Percentiles rank a stretch among this genome's conserved stretches.
Evolutionary conservation across 2,797 vertebrate species (phyloP).

Genomic region (Gadopsis marmoratus): DNA sequence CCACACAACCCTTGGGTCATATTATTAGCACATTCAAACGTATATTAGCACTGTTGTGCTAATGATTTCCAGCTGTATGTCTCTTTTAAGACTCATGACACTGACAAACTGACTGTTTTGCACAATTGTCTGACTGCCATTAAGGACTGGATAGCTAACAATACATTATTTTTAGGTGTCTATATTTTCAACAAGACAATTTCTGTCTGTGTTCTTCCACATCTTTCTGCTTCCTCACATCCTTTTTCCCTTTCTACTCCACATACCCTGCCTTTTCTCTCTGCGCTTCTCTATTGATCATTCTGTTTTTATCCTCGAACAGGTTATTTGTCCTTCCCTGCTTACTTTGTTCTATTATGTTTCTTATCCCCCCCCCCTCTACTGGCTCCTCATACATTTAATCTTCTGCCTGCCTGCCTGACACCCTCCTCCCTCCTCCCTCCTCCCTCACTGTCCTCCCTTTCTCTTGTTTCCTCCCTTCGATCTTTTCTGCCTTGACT

Average conservation of each 20-base stretch:
- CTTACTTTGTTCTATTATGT: constrained; percentile 65
- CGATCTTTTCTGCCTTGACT: constrained; percentile 46
- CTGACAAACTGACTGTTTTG: too few species aligned
- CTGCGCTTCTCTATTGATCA: constrained; percentile 60
- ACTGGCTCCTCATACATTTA: constrained; percentile 59
- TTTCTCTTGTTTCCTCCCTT: constrained; percentile 33
- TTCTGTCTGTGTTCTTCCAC: background rate
- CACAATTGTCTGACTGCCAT: too few species aligned
- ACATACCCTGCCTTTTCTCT: constrained; percentile 22
- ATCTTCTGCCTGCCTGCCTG: constrained; percentile 21
- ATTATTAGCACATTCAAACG: too few species aligned
- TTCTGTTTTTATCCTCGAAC: constrained; percentile 57
- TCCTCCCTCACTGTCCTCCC: background rate
- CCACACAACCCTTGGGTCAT: background rate
- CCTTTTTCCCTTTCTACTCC: background rate
- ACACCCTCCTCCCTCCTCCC: constrained; percentile 16
- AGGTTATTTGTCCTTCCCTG: constrained; percentile 64
- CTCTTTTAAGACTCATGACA: too few species aligned
- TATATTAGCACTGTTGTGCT: too few species aligned
- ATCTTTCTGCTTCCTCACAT: background rate
- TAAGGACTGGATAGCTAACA: too few species aligned
- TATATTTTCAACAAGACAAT: constrained; percentile 3
- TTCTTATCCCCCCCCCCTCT: constrained; percentile 29
- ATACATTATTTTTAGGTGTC: background rate
- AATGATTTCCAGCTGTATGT: too few species aligned